phyloP scores from a whole-genome alignment of 2,797 vertebrate species.

The Tenualosa thibaudeaui region DNA sequence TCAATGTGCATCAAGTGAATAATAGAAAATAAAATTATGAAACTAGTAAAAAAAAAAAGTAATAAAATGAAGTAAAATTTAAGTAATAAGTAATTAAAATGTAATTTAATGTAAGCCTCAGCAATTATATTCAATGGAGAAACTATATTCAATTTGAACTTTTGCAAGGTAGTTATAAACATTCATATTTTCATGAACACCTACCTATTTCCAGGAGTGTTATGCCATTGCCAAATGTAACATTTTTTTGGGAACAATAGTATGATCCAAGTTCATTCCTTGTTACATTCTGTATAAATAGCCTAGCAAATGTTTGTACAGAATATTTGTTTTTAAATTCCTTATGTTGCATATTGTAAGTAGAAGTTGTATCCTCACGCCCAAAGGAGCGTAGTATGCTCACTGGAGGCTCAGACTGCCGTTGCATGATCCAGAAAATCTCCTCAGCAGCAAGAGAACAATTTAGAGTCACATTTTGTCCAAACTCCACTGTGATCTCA shows the following conservation, averaged over 20 bases:
- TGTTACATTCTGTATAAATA: constrained; percentile 14
- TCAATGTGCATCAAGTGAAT: no score
- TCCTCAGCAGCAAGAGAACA: not conserved
- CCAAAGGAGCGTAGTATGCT: not conserved
- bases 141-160: no score
- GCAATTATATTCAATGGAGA: not conserved
- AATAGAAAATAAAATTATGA: no score
- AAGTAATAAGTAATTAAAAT: no score
- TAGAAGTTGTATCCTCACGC: rapidly evolving
- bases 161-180: not conserved
- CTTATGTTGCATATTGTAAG: rapidly evolving
- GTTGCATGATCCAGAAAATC: not conserved
- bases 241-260: not conserved
- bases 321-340: constrained; percentile 24
- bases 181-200: not conserved
- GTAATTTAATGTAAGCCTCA: no score
- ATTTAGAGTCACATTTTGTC: constrained; percentile 1
- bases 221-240: not conserved
- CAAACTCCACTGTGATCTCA: not conserved
- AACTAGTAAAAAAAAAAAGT: no score
- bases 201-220: not conserved
- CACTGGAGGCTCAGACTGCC: not conserved
- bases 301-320: rapidly evolving
- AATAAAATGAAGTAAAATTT: no score
- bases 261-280: constrained; percentile 25